Evolutionary conservation across 2,888 invertebrate species (phyloP), one percentile per base, ranked within the genome.

Genomic region (Sialis fuliginosa): DNA sequence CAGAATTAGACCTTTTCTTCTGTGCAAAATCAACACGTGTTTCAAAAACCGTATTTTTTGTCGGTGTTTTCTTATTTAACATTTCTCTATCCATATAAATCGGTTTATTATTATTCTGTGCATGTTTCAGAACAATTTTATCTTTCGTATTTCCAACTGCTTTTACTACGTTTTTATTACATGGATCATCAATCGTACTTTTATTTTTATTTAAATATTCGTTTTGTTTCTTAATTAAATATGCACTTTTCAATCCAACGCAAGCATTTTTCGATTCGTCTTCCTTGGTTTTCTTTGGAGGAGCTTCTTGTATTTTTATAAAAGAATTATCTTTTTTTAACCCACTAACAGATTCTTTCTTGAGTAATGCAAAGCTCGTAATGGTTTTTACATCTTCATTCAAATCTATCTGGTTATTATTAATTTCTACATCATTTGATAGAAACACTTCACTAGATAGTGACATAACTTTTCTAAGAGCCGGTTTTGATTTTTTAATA

Each of bases 1-100:
- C 80, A 6, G 79, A 79, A 52, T 71, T 72, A 53, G 74, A 72
- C 62, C 74, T 12, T 8, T 30, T 22, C 22, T 22, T 22, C 22
- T 22, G 22, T 22, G 22, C 22, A 22, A n/a, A 34, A 33, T 34
- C 32, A 34, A n/a, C 7, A 44, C 42, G 39, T 34, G 12, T 34
- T 33, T 10, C 4, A 41, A 9, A 13, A 34, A 34, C n/a, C 12
- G 13, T 42, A 13, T 10, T n/a, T 44, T 10, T 44, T 44, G 34
- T 34, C 35, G 10, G 22, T 31, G 30, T 34, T 44, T 4, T 34
- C 13, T 13, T 41, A 22, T 5, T 10, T 33, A 34, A 34, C 22
- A 33, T 9, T 43, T 22, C 22, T 22, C 4, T 22, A 22, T 22
- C 22, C 22, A 4, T 22, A n/a, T n/a, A n/a, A n/a, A n/a, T n/a